These are phyloP conservation scores for Cheilosia soror DNA, from an alignment of 2,888 invertebrate genomes.

Conservation along the genomic window DNA sequence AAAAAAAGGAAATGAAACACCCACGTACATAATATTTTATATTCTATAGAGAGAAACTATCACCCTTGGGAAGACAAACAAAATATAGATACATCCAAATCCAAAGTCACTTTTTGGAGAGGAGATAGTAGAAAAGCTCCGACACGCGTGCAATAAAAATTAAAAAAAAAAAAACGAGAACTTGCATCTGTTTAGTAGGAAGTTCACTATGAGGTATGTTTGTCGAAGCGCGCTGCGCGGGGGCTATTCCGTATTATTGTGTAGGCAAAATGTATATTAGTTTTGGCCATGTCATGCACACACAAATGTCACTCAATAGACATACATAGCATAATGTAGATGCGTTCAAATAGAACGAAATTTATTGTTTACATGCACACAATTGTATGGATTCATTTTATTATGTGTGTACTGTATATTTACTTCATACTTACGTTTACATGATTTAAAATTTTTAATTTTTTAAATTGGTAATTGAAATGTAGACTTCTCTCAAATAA, in stretches of 20 bases:
- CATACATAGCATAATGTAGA: too few species aligned
- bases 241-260: slow-evolving; percentile 10
- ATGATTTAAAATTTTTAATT: too few species aligned
- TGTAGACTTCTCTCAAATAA: too few species aligned
- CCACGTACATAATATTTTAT: slow-evolving; percentile 29
- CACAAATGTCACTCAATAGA: not conserved
- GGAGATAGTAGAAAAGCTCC: slow-evolving; percentile 53
- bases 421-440: too few species aligned
- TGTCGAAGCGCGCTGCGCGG: slow-evolving; percentile 11
- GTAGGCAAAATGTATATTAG: slow-evolving; percentile 28
- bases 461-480: too few species aligned
- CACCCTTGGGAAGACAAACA: slow-evolving; percentile 23
- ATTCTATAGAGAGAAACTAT: slow-evolving; percentile 39
- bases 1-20: slow-evolving; percentile 38
- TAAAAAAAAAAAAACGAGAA: slow-evolving; percentile 10
- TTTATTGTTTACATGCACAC: slow-evolving; percentile 3
- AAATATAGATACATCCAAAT: not conserved
- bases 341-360: slow-evolving; percentile 7
- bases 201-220: slow-evolving; percentile 62
- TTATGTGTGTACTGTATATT: not conserved
- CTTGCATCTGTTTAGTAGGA: slow-evolving; percentile 54
- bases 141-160: slow-evolving; percentile 65
- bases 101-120: slow-evolving; percentile 25
- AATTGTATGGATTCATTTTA: slow-evolving; percentile 4
- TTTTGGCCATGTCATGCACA: slow-evolving; percentile 25